Evolutionary conservation across 1,140 invertebrate species (phyloP), one percentile per base, ranked within the genome.

Genomic region (Cryptotermes secundus): DNA sequence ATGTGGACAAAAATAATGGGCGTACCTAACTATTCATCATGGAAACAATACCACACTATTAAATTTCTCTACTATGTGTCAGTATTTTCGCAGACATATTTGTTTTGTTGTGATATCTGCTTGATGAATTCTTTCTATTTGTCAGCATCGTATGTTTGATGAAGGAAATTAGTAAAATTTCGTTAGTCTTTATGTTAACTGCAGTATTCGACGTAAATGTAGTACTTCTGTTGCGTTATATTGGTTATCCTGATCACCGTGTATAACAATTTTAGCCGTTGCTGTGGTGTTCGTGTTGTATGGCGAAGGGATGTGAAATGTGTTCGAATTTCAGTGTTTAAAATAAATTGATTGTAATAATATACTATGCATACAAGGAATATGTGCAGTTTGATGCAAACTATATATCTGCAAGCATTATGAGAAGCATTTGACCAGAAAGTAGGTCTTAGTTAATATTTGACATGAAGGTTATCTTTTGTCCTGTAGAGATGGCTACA

Each of bases 391-490:
- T 72, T 72, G 59, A 72, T n/a, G n/a, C 26, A 72, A 31, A 16
- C 26, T 14, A 12, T 72, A 31, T 16, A 72, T 72, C 59, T 72
- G n/a, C 59, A 72, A 72, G 26, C 59, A 12, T 72, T 72, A 72
- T 72, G 59, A 72, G 59, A 72, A 72, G 59, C 26, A 72, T 31
- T 72, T 72, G 59, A 72, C 59, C 14, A 72, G n/a, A 31, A 72
- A 72, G 59, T 72, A 72, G 59, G 59, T 72, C 59, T 72, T 72
- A 72, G 59, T 72, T 26, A 72, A 72, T 72, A 72, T 72, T 72
- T 72, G 59, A 72, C 59, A 72, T 72, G 59, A 72, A 72, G 59
- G 59, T 72, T 72, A 72, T 72, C 59, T 72, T 72, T 72, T 72
- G 59, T 72, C 59, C 59, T 72, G 59, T 72, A 31, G 59, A n/a